phyloP scores from a whole-genome alignment of 1,140 invertebrate species.

The Elymnias hypermnestra region DNA sequence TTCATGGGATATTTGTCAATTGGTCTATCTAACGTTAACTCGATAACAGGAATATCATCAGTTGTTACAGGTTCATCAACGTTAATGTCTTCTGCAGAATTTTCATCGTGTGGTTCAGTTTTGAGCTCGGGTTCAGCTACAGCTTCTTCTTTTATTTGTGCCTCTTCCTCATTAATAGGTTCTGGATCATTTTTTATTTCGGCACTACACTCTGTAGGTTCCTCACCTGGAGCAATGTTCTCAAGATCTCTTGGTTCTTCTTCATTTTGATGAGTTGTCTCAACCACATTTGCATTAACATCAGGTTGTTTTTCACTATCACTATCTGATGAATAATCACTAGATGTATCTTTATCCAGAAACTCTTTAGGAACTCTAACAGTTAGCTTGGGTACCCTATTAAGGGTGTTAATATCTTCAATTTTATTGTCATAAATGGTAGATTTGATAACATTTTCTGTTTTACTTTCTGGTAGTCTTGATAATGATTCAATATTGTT shows the following conservation, averaged over 20 bases:
- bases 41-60: slow-evolving; percentile 76
- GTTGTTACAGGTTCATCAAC: slow-evolving; percentile 39
- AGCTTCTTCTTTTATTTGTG: slow-evolving; percentile 31
- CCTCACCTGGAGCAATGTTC: slow-evolving; percentile 1
- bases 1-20: slow-evolving; percentile 84
- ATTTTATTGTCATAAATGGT: slow-evolving; percentile 69
- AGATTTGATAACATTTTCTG: slow-evolving; percentile 54
- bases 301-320: slow-evolving; percentile 77
- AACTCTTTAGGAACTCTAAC: slow-evolving; percentile 72
- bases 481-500: slow-evolving; percentile 48
- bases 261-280: slow-evolving; percentile 19
- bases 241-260: slow-evolving; percentile 17
- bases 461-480: slow-evolving; percentile 36
- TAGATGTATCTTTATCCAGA: slow-evolving; percentile 71
- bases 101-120: slow-evolving; percentile 39
- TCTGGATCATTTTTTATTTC: slow-evolving; percentile 21
- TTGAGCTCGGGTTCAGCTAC: slow-evolving; percentile 34
- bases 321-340: slow-evolving; percentile 75
- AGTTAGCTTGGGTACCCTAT: slow-evolving; percentile 70
- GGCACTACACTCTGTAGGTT: slow-evolving; percentile 13
- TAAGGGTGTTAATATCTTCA: slow-evolving; percentile 61
- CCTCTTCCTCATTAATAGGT: slow-evolving; percentile 24
- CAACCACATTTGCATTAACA: slow-evolving; percentile 42
- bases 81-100: slow-evolving; percentile 37
- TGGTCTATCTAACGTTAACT: slow-evolving; percentile 84